Evolutionary conservation across 1,140 invertebrate species (phyloP), one percentile per base, ranked within the genome.

Genomic region (Tetramorium alpestre): DNA sequence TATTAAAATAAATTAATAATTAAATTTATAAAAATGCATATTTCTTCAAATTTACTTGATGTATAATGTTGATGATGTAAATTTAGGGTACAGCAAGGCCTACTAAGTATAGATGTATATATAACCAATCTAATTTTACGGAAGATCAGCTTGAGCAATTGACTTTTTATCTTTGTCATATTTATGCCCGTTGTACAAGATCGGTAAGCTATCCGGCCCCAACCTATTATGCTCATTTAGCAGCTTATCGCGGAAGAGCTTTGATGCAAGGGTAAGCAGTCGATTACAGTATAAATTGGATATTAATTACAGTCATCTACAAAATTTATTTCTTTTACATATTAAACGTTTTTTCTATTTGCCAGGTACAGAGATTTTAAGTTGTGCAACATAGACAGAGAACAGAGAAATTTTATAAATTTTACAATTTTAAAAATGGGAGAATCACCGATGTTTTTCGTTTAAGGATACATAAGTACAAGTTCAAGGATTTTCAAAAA

Each of bases 211-310:
- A 99, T 96, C 98, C 98, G 2, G 97, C 99, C 1, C 98, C 98
- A 2, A 99, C 98, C 0, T 99, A 99, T 94, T 99, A 99, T 95
- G 98, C 98, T 38, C 98, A 99, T 96, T 96, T 99, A 77, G 98
- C 97, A n/a, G 98, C 98, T 16, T 97, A 97, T 80, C 96, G 98
- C 65, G 98, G 97, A 0, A 88, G 90, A 77, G 62, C 85, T 7
- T 64, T 81, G 7, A 86, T 87, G 86, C 58, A 87, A 10, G n/a
- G 72, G 90, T 91, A 82, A 91, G 80, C 60, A 62, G 11, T 28
- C 8, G 3, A 77, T 38, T 28, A 41, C 11, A 11, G 0, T 69
- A 64, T 16, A 58, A 13, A n/a, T 41, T 0, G 2, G 8, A 47
- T n/a, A 10, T 64, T 38, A 51, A 16, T 60, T 85, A 62, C 1